phyloP scores from a whole-genome alignment of 2,113 vertebrate species.

The Addax nasomaculatus region DNA sequence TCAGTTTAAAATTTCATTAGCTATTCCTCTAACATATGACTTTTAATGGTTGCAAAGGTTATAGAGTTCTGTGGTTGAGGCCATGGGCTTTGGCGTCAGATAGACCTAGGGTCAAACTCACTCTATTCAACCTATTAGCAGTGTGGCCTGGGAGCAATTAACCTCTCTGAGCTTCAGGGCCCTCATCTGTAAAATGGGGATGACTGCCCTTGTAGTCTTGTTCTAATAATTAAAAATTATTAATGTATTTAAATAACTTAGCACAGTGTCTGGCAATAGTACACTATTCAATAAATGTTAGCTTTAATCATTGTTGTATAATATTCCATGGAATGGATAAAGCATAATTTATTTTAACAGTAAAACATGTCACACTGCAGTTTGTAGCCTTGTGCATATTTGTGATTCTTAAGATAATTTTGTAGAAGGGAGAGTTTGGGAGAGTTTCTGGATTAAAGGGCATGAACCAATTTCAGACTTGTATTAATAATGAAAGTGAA shows the following conservation, averaged over 20 bases:
- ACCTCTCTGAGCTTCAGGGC: not conserved
- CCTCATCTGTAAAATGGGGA: not conserved
- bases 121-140: not conserved
- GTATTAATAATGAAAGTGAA: not conserved
- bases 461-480: not conserved
- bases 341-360: not conserved
- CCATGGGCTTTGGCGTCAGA: not conserved
- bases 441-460: conserved; percentile 13
- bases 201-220: not conserved
- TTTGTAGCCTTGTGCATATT: conserved; percentile 8
- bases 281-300: not conserved
- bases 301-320: not conserved
- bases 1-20: conserved; percentile 19
- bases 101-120: not conserved
- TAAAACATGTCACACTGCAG: not conserved
- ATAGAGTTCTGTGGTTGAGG: not conserved
- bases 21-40: not conserved
- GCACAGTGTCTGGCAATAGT: not conserved
- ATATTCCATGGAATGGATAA: not conserved
- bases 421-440: conserved; percentile 24
- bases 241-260: conserved; percentile 13
- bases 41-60: not conserved
- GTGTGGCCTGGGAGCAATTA: not conserved
- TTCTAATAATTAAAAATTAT: conserved; percentile 12
- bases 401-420: conserved; percentile 6